Percentiles rank a stretch among this genome's conserved stretches.
These are phyloP conservation scores for Mimas tiliae DNA, from an alignment of 2,888 invertebrate species.

Conservation along the genomic window DNA sequence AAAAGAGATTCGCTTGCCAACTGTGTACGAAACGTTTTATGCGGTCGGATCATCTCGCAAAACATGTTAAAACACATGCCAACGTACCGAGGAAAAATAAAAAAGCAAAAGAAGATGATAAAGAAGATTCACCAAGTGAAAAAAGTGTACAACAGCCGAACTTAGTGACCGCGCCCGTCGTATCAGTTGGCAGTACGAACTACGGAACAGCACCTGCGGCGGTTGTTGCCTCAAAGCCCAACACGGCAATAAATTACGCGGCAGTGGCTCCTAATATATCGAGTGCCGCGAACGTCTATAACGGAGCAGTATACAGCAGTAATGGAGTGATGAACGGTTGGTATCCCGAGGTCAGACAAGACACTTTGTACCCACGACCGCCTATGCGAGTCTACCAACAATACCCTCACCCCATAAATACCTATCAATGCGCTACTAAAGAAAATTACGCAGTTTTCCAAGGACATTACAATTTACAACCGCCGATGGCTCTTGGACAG, in stretches of 20 bases:
- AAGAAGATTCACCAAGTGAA: constrained; percentile 66
- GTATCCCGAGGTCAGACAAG: constrained; percentile 72
- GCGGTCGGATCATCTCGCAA: constrained; percentile 96
- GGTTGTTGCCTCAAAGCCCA: constrained; percentile 48
- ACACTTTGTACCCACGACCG: constrained; percentile 62
- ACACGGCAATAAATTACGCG: constrained; percentile 64
- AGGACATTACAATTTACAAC: constrained; percentile 79
- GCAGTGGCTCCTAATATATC: constrained; percentile 48
- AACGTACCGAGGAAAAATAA: constrained; percentile 84
- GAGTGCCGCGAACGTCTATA: constrained; percentile 50
- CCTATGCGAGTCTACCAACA: constrained; percentile 67
- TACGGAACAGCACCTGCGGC: constrained; percentile 65
- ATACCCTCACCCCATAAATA: constrained; percentile 63
- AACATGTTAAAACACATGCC: constrained; percentile 95
- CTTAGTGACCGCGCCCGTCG: constrained; percentile 36
- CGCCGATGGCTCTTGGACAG: constrained; percentile 78
- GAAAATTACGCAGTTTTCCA: constrained; percentile 80
- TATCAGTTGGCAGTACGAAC: constrained; percentile 61
- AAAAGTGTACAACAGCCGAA: constrained; percentile 46
- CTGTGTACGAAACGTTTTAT: constrained; percentile 96
- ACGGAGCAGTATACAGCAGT: constrained; percentile 54
- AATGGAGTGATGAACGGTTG: constrained; percentile 64
- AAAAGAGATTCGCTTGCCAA: constrained; percentile 94
- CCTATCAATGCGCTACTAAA: constrained; percentile 78
- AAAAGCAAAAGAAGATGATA: constrained; percentile 71